These are phyloP conservation scores for Gastrophryne carolinensis DNA, from an alignment of 2,797 vertebrate genomes.

Conservation along the genomic window DNA sequence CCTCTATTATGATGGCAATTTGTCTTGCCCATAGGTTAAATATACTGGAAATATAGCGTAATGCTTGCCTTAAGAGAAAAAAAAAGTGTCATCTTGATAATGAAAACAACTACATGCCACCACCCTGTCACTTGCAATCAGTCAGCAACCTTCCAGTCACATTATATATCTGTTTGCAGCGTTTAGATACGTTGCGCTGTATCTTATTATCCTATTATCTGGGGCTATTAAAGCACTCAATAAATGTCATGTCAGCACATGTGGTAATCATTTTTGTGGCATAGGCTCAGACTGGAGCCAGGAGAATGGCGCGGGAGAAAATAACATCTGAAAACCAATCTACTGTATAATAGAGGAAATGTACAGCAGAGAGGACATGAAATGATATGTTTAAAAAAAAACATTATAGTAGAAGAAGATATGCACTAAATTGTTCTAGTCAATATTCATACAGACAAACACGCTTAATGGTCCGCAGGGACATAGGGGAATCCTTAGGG, in stretches of 20 bases:
- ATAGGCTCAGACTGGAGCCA: slow-evolving; percentile 58
- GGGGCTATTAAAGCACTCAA: slow-evolving; percentile 47
- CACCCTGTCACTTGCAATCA: slow-evolving; percentile 24
- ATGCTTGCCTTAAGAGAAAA: not conserved
- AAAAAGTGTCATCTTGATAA: not conserved
- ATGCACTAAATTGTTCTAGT: too few species aligned
- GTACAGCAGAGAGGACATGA: not conserved
- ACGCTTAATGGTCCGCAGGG: too few species aligned
- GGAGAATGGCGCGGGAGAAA: slow-evolving; percentile 61
- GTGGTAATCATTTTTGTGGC: slow-evolving; percentile 66
- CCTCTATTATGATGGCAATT: not conserved
- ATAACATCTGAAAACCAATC: slow-evolving; percentile 1
- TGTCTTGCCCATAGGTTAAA: not conserved
- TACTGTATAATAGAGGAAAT: not conserved
- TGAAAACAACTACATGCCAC: not conserved
- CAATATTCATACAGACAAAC: too few species aligned
- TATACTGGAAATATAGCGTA: not conserved
- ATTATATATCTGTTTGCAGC: slow-evolving; percentile 24
- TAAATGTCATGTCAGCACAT: slow-evolving; percentile 61
- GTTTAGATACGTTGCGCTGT: slow-evolving; percentile 35
- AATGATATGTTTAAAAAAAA: too few species aligned
- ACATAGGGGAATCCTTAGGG: too few species aligned
- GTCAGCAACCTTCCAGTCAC: not conserved
- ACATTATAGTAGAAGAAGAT: too few species aligned
- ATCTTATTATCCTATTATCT: slow-evolving; percentile 46